Base-by-base conservation (phyloP, 2,888 invertebrate species). In the Scaptomyza tumidula region DNA sequence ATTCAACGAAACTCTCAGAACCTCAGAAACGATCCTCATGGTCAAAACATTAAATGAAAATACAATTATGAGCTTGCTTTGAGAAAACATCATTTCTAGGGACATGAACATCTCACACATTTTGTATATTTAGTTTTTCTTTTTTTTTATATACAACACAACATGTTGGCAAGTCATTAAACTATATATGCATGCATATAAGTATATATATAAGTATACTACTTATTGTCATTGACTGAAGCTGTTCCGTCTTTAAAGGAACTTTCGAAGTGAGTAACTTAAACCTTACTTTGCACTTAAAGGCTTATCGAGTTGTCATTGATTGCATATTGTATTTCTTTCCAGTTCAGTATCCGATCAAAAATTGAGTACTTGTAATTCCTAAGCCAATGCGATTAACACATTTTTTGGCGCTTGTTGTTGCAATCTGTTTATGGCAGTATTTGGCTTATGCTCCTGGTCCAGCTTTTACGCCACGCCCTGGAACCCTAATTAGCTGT, bases 401-500 rank as follows among this genome's bases (percentile, higher is more conserved):
- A 10, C n/a, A 6, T 24, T 3, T 1, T 49, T 19, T 35, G 10
- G 6, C 6, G 35, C 3, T 35, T 24, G 44, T 13, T 19, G 13
- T n/a, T n/a, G n/a, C 33, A n/a, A 35, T 6, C 49, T 37, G 50
- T 11, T 37, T 24, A 2, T 50, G 9, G 39, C 24, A 24, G 24
- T 24, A 5, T 10, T 19, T 35, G 13, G 6, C 13, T 43, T 7
- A 6, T 14, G 41, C 14, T 52, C 14, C 52, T 46, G 45, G 24
- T 35, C 7, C 24, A 24, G 14, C 27, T 14, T 16, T 13, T 19
- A 16, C 16, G 4, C 4, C 7, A 16, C 16, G 35, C 33, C 63
- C 56, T 41, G 70, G 44, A 58, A 65, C 56, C 62, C 57, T 76
- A 83, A 80, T 78, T 79, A 83, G 84, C 77, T 79, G 80, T 69